These are phyloP conservation scores for Chironomus tepperi DNA, from an alignment of 1,140 invertebrate species.

Conservation along the genomic window DNA sequence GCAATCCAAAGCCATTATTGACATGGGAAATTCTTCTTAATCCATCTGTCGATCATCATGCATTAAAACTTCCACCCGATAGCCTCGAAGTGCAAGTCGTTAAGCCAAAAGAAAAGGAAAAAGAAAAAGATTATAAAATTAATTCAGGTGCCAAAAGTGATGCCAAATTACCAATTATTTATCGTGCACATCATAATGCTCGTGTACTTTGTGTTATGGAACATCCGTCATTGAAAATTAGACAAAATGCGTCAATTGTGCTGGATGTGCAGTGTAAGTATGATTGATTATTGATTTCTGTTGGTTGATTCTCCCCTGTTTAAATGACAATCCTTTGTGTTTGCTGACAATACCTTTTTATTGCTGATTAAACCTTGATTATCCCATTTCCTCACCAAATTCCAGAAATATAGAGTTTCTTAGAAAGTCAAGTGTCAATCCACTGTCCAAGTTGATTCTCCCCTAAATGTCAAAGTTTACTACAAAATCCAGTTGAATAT, in stretches of 20 bases:
- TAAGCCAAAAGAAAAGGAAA: conserved; percentile 37
- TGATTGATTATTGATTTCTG: too few relatives aligned
- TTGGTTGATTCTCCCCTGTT: too few relatives aligned
- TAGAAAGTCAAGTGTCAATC: too few relatives aligned
- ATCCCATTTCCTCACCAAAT: too few relatives aligned
- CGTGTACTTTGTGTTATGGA: conserved; percentile 62
- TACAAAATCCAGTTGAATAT: too few relatives aligned
- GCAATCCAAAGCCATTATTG: conserved; percentile 64
- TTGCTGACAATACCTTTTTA: too few relatives aligned
- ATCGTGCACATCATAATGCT: conserved; percentile 64
- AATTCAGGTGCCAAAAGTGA: conserved; percentile 50
- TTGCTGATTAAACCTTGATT: too few relatives aligned
- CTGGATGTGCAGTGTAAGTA: conserved; percentile 76
- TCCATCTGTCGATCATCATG: conserved; percentile 45
- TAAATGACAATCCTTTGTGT: too few relatives aligned
- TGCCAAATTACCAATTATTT: conserved; percentile 54
- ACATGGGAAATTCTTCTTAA: conserved; percentile 60
- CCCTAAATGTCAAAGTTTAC: too few relatives aligned
- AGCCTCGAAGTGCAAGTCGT: conserved; percentile 39
- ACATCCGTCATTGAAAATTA: conserved; percentile 55
- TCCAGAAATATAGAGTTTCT: too few relatives aligned
- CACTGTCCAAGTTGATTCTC: too few relatives aligned
- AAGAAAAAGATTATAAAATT: conserved; percentile 39
- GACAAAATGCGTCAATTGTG: conserved; percentile 60
- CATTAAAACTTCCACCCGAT: conserved; percentile 39